Evolutionary conservation across 2,888 invertebrate genomes (phyloP), one percentile per base, ranked within the genome.

Genomic region (Cosmopolites sordidus): DNA sequence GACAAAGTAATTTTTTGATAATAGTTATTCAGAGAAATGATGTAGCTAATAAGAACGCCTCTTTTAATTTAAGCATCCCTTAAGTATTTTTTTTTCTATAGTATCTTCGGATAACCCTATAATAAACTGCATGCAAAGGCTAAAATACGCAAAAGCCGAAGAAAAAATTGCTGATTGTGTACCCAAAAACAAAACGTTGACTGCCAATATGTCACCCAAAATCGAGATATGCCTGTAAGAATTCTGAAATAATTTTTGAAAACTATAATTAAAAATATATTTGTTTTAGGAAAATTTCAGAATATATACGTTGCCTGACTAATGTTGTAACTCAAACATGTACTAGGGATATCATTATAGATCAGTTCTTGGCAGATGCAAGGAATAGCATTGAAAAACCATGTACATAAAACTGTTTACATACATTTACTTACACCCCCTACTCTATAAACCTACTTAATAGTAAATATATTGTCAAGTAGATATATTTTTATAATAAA

Each of bases 141-240:
- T 51, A 12, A 51, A 47, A 47, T 5, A 39, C 9, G 15, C 17
- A n/a, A 8, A 44, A 27, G 17, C 12, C 1, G 16, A 29, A 9
- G 11, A 38, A 27, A 22, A 27, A 38, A 17, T 37, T 16, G 16
- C 4, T 11, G 2, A 3, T 16, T 40, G 40, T 16, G 5, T 14
- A 37, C 11, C 14, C 4, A 37, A 37, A 8, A 37, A n/a, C 9
- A 16, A 42, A 40, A 14, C 5, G 12, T 29, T 29, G 16, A 30
- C 16, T 9, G 37, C 16, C 17, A 8, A 9, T 30, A 30, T 50
- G n/a, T 29, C 27, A 12, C 37, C 52, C 9, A 58, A 55, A 50
- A 22, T 37, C 11, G 48, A 51, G 41, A 18, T 52, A 8, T 58
- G 58, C 50, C 43, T 17, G 58, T 58, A 29, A 57, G 50, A 51